Evolutionary conservation across 1,140 invertebrate species (phyloP).

Genomic region (Drosophila bocki): DNA sequence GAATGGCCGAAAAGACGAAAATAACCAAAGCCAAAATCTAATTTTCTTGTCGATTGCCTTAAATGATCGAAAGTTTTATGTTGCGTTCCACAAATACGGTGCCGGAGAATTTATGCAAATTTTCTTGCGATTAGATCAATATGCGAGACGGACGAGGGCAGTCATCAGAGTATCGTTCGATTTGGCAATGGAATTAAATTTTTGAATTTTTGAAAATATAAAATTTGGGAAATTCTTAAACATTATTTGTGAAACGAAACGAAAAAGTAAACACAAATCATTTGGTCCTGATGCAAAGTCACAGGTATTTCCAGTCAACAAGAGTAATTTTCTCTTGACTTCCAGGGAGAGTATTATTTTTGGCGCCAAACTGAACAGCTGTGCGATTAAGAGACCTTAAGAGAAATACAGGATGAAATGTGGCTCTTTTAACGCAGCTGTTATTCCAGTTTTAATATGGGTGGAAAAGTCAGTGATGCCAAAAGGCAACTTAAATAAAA

Average conservation of each 20-base stretch:
- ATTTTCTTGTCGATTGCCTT: slow-evolving; percentile 49
- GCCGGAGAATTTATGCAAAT: slow-evolving; percentile 60
- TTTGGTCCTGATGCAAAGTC: slow-evolving; percentile 18
- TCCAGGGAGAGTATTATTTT: slow-evolving; percentile 57
- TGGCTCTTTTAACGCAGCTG: slow-evolving; percentile 48
- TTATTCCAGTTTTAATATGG: slow-evolving; percentile 12
- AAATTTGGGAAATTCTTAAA: not conserved
- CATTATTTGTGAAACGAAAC: no score
- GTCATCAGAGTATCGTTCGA: slow-evolving; percentile 24
- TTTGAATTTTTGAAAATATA: slow-evolving; percentile 24
- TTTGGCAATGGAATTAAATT: slow-evolving; percentile 56
- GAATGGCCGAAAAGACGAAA: slow-evolving; percentile 35
- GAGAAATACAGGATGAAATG: slow-evolving; percentile 52
- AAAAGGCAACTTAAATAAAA: not conserved
- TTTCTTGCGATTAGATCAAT: slow-evolving; percentile 39
- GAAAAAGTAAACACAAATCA: slow-evolving; percentile 5
- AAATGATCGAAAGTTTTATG: slow-evolving; percentile 58
- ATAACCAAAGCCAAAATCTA: slow-evolving; percentile 30
- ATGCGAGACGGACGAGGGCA: slow-evolving; percentile 27
- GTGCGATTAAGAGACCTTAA: slow-evolving; percentile 38
- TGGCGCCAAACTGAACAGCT: slow-evolving; percentile 71
- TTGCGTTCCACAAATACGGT: slow-evolving; percentile 37
- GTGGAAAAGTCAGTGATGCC: not conserved
- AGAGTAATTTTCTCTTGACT: slow-evolving; percentile 14
- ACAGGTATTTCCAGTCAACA: slow-evolving; percentile 19